Conservation (phyloP, 2,797 vertebrate species). For the Pampus argenteus region DNA sequence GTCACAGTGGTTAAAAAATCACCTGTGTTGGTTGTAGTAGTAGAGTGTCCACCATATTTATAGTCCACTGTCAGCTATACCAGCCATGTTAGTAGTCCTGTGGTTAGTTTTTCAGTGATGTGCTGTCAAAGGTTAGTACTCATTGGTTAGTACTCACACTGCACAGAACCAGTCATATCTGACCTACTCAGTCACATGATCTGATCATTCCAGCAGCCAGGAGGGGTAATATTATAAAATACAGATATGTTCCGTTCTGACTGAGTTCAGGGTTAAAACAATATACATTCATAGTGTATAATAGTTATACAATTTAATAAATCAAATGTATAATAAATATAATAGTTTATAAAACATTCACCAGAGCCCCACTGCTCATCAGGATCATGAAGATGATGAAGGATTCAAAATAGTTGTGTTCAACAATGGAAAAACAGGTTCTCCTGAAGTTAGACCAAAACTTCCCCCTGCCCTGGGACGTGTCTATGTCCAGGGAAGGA, state of each 20-base stretch:
- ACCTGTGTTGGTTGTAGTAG: slow-evolving; percentile 42
- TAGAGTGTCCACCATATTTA: slow-evolving; percentile 4
- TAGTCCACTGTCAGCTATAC: slow-evolving; percentile 11
- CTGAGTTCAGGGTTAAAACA: background rate
- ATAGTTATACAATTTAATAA: no score
- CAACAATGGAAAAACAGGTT: slow-evolving; percentile 92
- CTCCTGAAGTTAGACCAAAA: slow-evolving; percentile 90
- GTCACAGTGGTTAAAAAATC: slow-evolving; percentile 2
- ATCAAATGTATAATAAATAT: background rate
- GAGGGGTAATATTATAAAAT: background rate
- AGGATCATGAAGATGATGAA: slow-evolving; percentile 99
- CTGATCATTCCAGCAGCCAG: slow-evolving; percentile 1
- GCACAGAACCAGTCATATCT: slow-evolving; percentile 31
- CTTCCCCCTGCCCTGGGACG: slow-evolving; percentile 84
- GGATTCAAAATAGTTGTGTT: slow-evolving; percentile 95
- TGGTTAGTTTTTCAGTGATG: background rate
- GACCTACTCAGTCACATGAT: slow-evolving; percentile 19
- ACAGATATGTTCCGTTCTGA: background rate
- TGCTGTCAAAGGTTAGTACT: slow-evolving; percentile 8
- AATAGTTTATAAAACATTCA: slow-evolving; percentile 56
- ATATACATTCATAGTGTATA: no score
- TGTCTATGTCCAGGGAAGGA: slow-evolving; percentile 88
- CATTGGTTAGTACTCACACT: slow-evolving; percentile 44
- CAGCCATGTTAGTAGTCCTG: slow-evolving; percentile 41
- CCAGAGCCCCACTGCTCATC: slow-evolving; percentile 95